Conservation (phyloP, 2,113 vertebrate genomes). For the Procavia capensis region DNA sequence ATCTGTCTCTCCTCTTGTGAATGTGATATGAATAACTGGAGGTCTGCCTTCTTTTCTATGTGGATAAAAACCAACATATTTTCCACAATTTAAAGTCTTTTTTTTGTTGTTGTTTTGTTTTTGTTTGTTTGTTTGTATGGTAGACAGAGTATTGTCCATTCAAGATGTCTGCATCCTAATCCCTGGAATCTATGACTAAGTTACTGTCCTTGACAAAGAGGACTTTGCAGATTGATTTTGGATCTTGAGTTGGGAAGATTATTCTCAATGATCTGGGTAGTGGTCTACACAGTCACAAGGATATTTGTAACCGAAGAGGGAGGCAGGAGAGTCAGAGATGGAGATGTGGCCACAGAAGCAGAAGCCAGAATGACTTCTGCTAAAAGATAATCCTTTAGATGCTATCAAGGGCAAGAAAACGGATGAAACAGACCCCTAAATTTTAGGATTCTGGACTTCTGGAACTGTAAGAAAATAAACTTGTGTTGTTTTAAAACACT, state of each 20-base stretch:
- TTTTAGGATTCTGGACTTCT: neutral
- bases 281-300: neutral
- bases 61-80: neutral
- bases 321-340: neutral
- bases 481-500: neutral
- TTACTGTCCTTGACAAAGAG: neutral
- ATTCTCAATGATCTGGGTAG: neutral
- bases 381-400: neutral
- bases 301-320: neutral
- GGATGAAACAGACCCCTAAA: neutral
- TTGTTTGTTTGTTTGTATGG: too few species aligned
- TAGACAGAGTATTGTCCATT: neutral
- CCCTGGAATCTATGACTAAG: neutral
- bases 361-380: neutral
- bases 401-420: neutral
- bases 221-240: neutral
- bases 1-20: neutral
- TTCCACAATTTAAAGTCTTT: neutral
- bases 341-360: neutral
- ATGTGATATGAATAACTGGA: neutral
- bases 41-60: neutral
- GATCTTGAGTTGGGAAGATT: neutral
- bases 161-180: neutral
- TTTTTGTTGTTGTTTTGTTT: too few species aligned
- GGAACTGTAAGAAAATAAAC: neutral